Conservation (phyloP, 1,140 invertebrate genomes). For the Cataglyphis hispanica region DNA sequence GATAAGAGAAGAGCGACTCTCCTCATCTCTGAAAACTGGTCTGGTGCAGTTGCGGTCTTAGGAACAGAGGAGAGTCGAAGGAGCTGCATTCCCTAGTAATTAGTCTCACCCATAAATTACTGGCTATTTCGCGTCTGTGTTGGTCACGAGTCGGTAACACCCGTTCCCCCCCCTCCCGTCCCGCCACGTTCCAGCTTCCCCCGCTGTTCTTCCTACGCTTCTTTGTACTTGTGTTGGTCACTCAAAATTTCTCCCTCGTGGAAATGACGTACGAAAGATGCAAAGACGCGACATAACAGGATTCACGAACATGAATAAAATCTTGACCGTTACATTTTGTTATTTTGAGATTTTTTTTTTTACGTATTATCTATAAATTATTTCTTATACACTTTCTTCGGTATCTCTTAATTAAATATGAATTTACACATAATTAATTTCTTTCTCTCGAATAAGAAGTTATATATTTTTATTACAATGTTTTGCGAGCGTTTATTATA, state of each 20-base stretch:
- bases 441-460: not conserved
- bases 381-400: not conserved
- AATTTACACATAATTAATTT: not conserved
- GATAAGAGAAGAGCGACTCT: constrained; percentile 58
- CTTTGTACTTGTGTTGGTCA: not conserved
- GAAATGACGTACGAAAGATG: constrained; percentile 23
- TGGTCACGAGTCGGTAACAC: constrained; percentile 73
- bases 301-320: not conserved
- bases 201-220: constrained; percentile 54
- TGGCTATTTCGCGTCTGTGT: constrained; percentile 81
- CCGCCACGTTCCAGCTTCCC: constrained; percentile 27
- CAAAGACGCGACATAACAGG: constrained; percentile 11
- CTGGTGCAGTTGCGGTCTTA: constrained; percentile 73
- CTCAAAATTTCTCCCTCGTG: constrained; percentile 24
- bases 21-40: constrained; percentile 75
- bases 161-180: not conserved
- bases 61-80: constrained; percentile 79
- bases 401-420: not conserved
- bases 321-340: not conserved
- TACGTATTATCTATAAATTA: not conserved
- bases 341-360: not conserved
- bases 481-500: not conserved
- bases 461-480: not conserved
- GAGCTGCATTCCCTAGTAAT: constrained; percentile 84
- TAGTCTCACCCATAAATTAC: constrained; percentile 85